These are phyloP conservation scores for Liparis tanakae DNA, from an alignment of 2,797 vertebrate species.

Conservation along the genomic window DNA sequence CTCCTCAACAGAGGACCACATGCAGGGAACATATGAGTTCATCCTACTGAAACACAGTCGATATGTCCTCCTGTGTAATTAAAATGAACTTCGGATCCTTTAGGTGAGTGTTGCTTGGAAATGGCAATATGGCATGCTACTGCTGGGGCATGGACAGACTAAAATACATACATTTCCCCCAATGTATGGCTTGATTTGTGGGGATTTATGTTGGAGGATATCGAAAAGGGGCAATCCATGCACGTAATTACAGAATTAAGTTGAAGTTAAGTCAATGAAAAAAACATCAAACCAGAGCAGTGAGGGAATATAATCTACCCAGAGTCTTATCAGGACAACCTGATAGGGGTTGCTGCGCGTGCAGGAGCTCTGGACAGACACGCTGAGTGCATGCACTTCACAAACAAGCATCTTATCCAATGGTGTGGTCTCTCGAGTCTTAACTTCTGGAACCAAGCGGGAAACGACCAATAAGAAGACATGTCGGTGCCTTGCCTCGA, in stretches of 20 bases:
- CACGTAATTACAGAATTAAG: slow-evolving; percentile 21
- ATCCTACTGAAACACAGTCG: slow-evolving; percentile 42
- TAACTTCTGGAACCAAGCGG: neutral
- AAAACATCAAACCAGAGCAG: slow-evolving; percentile 6
- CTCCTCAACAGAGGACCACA: slow-evolving; percentile 20
- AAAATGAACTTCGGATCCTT: slow-evolving; percentile 49
- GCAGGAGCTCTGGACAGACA: slow-evolving; percentile 2
- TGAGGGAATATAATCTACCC: slow-evolving; percentile 2
- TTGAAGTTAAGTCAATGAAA: slow-evolving; percentile 10
- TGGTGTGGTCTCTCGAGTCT: neutral
- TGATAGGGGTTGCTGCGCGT: slow-evolving; percentile 6
- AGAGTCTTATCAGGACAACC: slow-evolving; percentile 24
- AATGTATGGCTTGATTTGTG: slow-evolving; percentile 1
- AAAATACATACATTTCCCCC: neutral
- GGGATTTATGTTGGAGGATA: slow-evolving; percentile 7
- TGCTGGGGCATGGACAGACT: slow-evolving; percentile 9
- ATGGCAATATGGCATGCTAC: slow-evolving; percentile 40
- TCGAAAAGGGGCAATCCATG: neutral
- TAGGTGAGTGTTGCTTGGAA: slow-evolving; percentile 43
- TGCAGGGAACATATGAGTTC: slow-evolving; percentile 47
- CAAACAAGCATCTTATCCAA: slow-evolving; percentile 21
- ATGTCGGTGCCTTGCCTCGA: neutral
- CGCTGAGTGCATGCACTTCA: slow-evolving; percentile 10
- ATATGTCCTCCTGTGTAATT: slow-evolving; percentile 42
- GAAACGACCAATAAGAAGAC: neutral